These are phyloP conservation scores for Tangachromis dhanisi DNA, from an alignment of 2,113 vertebrate species.

Conservation along the genomic window DNA sequence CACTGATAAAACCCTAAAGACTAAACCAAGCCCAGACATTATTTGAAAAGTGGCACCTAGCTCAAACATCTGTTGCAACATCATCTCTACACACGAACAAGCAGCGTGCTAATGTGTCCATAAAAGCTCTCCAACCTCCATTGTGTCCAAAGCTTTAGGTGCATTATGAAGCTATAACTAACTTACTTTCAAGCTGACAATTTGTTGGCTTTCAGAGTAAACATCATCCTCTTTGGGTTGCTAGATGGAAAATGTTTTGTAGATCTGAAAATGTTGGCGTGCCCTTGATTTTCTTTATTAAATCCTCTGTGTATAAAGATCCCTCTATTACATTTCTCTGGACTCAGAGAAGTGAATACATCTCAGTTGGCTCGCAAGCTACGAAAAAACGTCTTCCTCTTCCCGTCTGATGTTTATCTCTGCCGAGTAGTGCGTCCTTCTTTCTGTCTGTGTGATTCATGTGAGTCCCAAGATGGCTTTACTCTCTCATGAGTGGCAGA, in stretches of 20 bases:
- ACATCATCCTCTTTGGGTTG: neutral
- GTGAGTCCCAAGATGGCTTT: neutral
- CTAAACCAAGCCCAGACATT: neutral
- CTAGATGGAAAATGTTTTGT: neutral
- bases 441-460: slow-evolving; percentile 7
- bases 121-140: neutral
- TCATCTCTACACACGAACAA: neutral
- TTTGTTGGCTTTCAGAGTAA: neutral
- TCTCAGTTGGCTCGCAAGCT: neutral
- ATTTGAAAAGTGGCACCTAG: neutral
- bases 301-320: neutral
- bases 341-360: neutral
- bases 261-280: neutral
- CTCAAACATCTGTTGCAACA: neutral
- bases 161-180: neutral
- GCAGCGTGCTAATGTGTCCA: neutral
- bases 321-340: neutral
- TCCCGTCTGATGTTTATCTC: slow-evolving; percentile 18
- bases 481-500: neutral
- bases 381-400: neutral
- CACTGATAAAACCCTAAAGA: neutral
- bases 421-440: neutral
- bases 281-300: neutral
- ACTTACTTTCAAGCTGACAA: neutral
- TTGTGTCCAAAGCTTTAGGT: neutral